Evolutionary conservation across 2,797 vertebrate genomes (phyloP), one percentile per base, ranked within the genome.

Genomic region (Xenopus petersii): DNA sequence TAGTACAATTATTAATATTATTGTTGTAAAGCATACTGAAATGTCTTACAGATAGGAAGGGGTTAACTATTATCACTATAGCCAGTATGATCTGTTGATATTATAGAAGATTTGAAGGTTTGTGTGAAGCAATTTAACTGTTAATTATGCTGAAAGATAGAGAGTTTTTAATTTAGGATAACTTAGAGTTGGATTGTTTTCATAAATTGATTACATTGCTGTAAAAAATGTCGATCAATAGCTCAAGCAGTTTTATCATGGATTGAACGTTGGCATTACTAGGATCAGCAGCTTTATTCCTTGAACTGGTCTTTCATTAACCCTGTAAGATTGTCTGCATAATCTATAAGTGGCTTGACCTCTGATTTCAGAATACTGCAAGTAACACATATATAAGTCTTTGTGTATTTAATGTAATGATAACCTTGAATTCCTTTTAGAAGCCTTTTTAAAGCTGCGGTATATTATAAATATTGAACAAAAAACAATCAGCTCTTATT

Each of bases 191-290:
- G 70, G 75, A 72, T 77, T 72, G 75, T 73, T 77, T 68, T 77
- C 64, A 73, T 68, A 63, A 55, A 67, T 77, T 72, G 75, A 77
- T 77, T 48, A 66, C 70, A 61, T 71, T 67, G 75, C 64, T 68
- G 70, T 72, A 77, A 64, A 77, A 73, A 70, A 77, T 77, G 70
- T 73, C 24, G 75, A 77, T 73, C 75, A 59, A 73, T 77, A 68
- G 26, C 64, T 30, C 56, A 72, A 73, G 64, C 75, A 71, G 46
- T 64, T 77, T 71, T 61, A 71, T 77, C 75, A 77, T 62, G 64
- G 64, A 71, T 77, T 62, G 64, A 54, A 67, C 47, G 13, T 63
- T 77, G 63, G 60, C 64, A 67, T 77, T 72, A 71, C 71, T 77
- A 16, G 71, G 75, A 67, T 67, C 68, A 71, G 54, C 48, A 67